Evolutionary conservation across 2,797 vertebrate species (phyloP), one percentile per base, ranked within the genome.

Genomic region (Brachyrhaphis roseni): DNA sequence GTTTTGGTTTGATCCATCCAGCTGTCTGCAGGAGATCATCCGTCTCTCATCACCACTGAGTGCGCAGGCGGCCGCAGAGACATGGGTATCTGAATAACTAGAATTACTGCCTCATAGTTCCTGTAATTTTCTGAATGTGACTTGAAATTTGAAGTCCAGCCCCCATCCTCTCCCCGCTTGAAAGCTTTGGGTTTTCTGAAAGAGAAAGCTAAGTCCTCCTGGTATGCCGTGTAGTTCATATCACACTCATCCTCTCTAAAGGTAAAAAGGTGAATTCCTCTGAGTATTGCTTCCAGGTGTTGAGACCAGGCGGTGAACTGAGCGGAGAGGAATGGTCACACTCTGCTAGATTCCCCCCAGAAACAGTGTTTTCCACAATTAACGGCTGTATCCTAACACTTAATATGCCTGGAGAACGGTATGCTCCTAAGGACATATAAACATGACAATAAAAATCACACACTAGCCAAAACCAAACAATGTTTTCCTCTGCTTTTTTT

Each of bases 121-220:
- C 46, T 78, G 83, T 53, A n/a, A 80, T 46, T 78, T 72, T 75
- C 36, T 4, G 3, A 72, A 80, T 77, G 72, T 51, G 41, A 76
- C 55, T 80, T 84, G 57, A 72, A 80, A 68, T 74, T 73, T 49
- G 78, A 90, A 88, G 89, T 74, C 71, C 53, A 87, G 82, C 43
- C 68, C 74, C 74, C 49, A 77, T 70, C 82, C 55, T 78, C 59
- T 79, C 64, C 34, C n/a, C 20, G 75, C 39, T 55, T 75, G n/a
- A 79, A 78, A 75, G 81, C 75, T 84, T 77, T 76, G 81, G 70
- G n/a, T 70, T 55, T 55, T 80, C 66, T 82, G 81, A 82, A 86
- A 88, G 88, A 72, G 84, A 78, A 82, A 82, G 90, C 89, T 92
- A 91, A 92, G 87, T 90, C 78, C 53, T 18, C 74, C 79, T 3